Evolutionary conservation across 2,797 vertebrate genomes (phyloP).

Genomic region (Pseudochaenichthys georgianus): DNA sequence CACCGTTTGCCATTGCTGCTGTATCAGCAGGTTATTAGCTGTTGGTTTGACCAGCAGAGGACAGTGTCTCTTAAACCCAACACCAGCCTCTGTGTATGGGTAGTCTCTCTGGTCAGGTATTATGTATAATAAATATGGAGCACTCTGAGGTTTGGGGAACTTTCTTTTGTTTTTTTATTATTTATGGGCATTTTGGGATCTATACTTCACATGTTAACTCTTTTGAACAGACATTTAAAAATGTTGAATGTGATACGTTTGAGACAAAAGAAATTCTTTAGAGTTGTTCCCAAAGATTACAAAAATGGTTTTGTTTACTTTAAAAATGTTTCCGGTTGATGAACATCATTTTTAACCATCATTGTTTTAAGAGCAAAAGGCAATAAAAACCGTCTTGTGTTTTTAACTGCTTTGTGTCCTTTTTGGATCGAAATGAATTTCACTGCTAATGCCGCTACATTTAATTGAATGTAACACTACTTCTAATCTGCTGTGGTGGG

Average conservation of each 20-base stretch:
- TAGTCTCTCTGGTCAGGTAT: slow-evolving; percentile 28
- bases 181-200: slow-evolving; percentile 59
- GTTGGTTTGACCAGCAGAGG: slow-evolving; percentile 77
- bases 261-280: slow-evolving; percentile 47
- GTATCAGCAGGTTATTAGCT: slow-evolving; percentile 77
- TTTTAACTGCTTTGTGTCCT: slow-evolving; percentile 47
- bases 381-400: slow-evolving; percentile 78
- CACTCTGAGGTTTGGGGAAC: slow-evolving; percentile 52
- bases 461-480: slow-evolving; percentile 42
- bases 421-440: slow-evolving; percentile 25
- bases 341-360: slow-evolving; percentile 35
- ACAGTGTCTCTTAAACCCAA: slow-evolving; percentile 70
- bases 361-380: slow-evolving; percentile 58
- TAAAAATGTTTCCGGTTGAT: slow-evolving; percentile 43
- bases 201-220: slow-evolving; percentile 16
- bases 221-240: slow-evolving; percentile 26
- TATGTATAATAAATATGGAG: slow-evolving; percentile 17
- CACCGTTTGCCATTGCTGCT: slow-evolving; percentile 68
- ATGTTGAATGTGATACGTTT: slow-evolving; percentile 47
- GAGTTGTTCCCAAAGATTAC: slow-evolving; percentile 51
- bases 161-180: slow-evolving; percentile 37
- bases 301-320: slow-evolving; percentile 11
- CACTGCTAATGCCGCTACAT: slow-evolving; percentile 43
- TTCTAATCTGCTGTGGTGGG: slow-evolving; percentile 30
- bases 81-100: slow-evolving; percentile 5